Percentiles rank a stretch among this genome's conserved stretches.
These are phyloP conservation scores for Drosophila atroscutellata DNA, from an alignment of 2,888 invertebrate species.

Conservation along the genomic window DNA sequence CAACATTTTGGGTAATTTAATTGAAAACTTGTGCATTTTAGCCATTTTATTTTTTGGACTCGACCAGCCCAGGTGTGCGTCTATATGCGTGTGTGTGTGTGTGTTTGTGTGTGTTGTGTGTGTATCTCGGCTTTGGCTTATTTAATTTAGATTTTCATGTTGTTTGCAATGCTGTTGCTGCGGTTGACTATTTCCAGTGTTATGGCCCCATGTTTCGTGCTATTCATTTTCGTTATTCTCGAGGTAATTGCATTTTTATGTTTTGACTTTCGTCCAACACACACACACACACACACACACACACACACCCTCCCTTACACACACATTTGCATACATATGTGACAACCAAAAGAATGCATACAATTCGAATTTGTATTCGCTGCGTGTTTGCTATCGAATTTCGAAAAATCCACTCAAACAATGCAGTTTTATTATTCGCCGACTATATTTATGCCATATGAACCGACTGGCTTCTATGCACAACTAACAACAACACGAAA, in stretches of 20 bases:
- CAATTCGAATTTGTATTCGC: conserved; percentile 9
- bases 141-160: conserved; percentile 69
- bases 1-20: conserved; percentile 69
- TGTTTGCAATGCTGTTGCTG: conserved; percentile 48
- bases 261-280: conserved; percentile 42
- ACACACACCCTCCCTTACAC: too few species aligned
- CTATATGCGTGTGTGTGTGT: conserved; percentile 5
- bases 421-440: conserved; percentile 25
- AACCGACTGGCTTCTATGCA: conserved; percentile 1
- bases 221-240: conserved; percentile 58
- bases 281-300: background rate
- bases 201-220: conserved; percentile 40
- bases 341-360: conserved; percentile 34
- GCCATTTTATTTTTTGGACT: conserved; percentile 53
- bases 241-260: conserved; percentile 79
- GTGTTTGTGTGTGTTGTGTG: conserved; percentile 6
- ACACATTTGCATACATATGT: conserved; percentile 13
- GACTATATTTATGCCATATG: conserved; percentile 2
- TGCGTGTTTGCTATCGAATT: conserved; percentile 25
- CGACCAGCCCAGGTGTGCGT: conserved; percentile 20
- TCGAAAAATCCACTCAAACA: conserved; percentile 21
- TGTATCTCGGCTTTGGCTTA: conserved; percentile 37
- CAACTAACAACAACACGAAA: background rate
- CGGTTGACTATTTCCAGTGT: conserved; percentile 63
- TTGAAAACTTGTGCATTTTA: conserved; percentile 79